Base-by-base conservation (phyloP, 2,113 vertebrate genomes). In the Xyliphius kryptos region DNA sequence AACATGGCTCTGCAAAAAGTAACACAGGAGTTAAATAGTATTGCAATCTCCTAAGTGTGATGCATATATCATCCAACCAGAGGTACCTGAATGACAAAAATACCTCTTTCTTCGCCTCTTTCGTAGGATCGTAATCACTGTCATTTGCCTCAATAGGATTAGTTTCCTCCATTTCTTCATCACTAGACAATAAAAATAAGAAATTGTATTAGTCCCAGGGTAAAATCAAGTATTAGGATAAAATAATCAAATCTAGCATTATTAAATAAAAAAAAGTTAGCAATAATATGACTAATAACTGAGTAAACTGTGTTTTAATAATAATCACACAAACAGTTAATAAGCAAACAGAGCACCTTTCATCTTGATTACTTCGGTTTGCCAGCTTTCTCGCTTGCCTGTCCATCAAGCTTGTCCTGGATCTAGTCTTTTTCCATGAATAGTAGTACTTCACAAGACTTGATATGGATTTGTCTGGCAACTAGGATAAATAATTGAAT, bases 381-480 rank as follows among this genome's bases (percentile, higher is more conserved):
- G 95, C 93, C 74, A 98, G 76, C 79, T 97, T 97, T 14, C 94
- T 87, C 49, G 96, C 96, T 79, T 99, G 96, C 1, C 96, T 89
- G 80, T 99, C 96, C 95, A 99, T 99, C 75, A 99, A 84, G 76
- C 96, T 99, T 67, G 96, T 99, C 73, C 96, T 88, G 74, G 94
- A 96, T 11, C 95, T 92, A 0, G 96, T 99, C 86, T 99, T 99
- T 84, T 99, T 99, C 96, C 96, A 98, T 1, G 94, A 97, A 79
- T 99, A 99, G 82, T 99, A 99, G 61, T 99, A 99, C 81, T 97
- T 97, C 73, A 99, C 96, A 80, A 99, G 88, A 66, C 94, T 97
- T 81, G 94, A 97, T 82, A 99, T 99, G 74, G 95, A 94, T 67
- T 99, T 99, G 77, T 99, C 96, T 62, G 96, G 96, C 74, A 99